phyloP scores from a whole-genome alignment of 2,888 invertebrate species.

The Notodonta dromedarius region DNA sequence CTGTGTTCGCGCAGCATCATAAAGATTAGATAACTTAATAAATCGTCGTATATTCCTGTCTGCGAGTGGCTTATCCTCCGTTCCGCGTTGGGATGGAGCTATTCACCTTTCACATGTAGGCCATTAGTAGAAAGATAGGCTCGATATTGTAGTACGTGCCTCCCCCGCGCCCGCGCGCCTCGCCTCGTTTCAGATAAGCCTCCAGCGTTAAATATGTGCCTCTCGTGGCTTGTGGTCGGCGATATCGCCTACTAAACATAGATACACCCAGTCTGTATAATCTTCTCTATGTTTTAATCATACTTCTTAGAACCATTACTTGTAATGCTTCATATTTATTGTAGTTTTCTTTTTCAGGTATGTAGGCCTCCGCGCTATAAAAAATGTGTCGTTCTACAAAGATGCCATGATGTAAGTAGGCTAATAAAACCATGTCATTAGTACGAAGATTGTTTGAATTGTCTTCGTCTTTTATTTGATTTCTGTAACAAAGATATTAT shows the following conservation, averaged over 20 bases:
- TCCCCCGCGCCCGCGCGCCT: slow-evolving; percentile 44
- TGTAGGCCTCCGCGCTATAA: slow-evolving; percentile 10
- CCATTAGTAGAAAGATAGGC: slow-evolving; percentile 79
- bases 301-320: slow-evolving; percentile 35
- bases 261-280: slow-evolving; percentile 44
- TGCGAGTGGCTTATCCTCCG: slow-evolving; percentile 59
- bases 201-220: slow-evolving; percentile 70
- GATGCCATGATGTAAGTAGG: slow-evolving; percentile 21
- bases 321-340: slow-evolving; percentile 19
- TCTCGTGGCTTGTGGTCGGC: slow-evolving; percentile 59
- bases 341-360: slow-evolving; percentile 47
- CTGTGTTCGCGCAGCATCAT: slow-evolving; percentile 26
- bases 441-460: too few species aligned
- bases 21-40: slow-evolving; percentile 53
- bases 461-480: too few species aligned
- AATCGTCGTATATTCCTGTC: slow-evolving; percentile 58
- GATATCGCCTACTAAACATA: slow-evolving; percentile 56
- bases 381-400: slow-evolving; percentile 14
- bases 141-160: slow-evolving; percentile 69
- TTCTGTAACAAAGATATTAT: too few species aligned
- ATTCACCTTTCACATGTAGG: slow-evolving; percentile 79
- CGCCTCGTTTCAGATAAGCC: slow-evolving; percentile 69
- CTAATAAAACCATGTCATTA: too few species aligned
- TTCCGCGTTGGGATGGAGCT: slow-evolving; percentile 63
- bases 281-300: slow-evolving; percentile 43